A percentile compares a stretch with the other conserved stretches of the same genome.
Conservation (phyloP, 2,113 vertebrate genomes). For the Pseudopipra pipra region DNA sequence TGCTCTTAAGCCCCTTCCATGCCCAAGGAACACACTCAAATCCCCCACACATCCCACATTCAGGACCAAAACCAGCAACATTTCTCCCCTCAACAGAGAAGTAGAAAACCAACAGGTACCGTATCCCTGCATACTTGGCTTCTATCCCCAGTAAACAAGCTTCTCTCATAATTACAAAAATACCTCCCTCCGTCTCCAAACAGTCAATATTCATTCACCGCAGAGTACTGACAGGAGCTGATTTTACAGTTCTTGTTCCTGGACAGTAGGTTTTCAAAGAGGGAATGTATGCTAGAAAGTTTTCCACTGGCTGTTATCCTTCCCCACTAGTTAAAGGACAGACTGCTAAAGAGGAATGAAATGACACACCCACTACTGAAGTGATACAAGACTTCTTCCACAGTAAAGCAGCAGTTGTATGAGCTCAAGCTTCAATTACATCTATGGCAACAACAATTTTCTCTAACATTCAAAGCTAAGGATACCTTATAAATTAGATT, state of each 20-base stretch:
- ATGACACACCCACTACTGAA: neutral
- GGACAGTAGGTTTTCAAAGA: neutral
- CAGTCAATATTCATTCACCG: neutral
- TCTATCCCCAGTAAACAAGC: neutral
- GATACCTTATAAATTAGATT: neutral
- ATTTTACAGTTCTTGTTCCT: neutral
- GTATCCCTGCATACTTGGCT: neutral
- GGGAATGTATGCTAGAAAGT: neutral
- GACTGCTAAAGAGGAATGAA: neutral
- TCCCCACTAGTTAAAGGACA: neutral
- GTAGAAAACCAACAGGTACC: neutral
- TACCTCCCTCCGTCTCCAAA: neutral
- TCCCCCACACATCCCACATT: rapidly evolving
- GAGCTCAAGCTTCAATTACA: neutral
- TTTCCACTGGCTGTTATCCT: neutral
- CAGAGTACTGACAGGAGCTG: neutral
- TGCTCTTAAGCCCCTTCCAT: neutral
- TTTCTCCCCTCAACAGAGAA: neutral
- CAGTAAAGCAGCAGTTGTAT: neutral
- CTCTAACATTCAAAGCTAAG: neutral
- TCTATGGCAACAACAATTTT: neutral
- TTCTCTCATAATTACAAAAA: neutral
- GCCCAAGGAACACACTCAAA: neutral
- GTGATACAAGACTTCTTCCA: neutral
- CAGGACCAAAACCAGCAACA: slow-evolving; percentile 13